These are phyloP conservation scores for Drosophila sucinea DNA, from an alignment of 1,140 invertebrate genomes.

Conservation along the genomic window DNA sequence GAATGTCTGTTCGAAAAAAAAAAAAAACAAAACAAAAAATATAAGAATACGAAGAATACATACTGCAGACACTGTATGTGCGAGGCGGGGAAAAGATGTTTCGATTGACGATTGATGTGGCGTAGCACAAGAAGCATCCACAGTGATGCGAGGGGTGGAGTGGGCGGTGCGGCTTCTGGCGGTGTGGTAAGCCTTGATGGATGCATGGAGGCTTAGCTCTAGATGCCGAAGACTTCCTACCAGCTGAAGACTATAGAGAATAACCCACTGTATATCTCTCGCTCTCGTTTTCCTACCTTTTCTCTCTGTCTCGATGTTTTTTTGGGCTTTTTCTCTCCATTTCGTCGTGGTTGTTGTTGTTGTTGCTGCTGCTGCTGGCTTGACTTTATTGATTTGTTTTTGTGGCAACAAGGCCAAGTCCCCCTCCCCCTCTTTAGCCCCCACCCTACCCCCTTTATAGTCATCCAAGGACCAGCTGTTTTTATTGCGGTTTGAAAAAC, in stretches of 20 bases:
- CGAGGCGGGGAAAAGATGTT: background rate
- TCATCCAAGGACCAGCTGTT: slow-evolving; percentile 20
- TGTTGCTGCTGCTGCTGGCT: background rate
- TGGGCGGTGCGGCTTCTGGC: background rate
- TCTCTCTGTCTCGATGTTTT: background rate
- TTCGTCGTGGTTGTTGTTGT: no score
- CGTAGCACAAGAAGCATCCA: slow-evolving; percentile 15
- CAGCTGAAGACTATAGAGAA: slow-evolving; percentile 22
- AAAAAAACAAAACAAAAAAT: no score
- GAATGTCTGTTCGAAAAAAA: slow-evolving; percentile 59
- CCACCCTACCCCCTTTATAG: background rate
- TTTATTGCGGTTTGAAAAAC: slow-evolving; percentile 30
- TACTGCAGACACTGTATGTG: slow-evolving; percentile 13
- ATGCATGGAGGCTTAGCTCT: slow-evolving; percentile 57
- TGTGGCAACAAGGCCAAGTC: slow-evolving; percentile 3
- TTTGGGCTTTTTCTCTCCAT: background rate
- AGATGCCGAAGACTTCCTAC: slow-evolving; percentile 37
- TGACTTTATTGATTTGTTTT: slow-evolving; percentile 24
- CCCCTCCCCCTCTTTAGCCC: background rate
- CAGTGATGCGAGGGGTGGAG: slow-evolving; percentile 3
- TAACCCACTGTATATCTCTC: slow-evolving; percentile 16
- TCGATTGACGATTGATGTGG: slow-evolving; percentile 67
- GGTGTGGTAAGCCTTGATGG: slow-evolving; percentile 42
- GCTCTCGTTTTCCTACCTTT: background rate
- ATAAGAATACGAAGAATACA: slow-evolving; percentile 40